Evolutionary conservation across 2,888 invertebrate genomes (phyloP).

Genomic region (Mylabris sibirica): DNA sequence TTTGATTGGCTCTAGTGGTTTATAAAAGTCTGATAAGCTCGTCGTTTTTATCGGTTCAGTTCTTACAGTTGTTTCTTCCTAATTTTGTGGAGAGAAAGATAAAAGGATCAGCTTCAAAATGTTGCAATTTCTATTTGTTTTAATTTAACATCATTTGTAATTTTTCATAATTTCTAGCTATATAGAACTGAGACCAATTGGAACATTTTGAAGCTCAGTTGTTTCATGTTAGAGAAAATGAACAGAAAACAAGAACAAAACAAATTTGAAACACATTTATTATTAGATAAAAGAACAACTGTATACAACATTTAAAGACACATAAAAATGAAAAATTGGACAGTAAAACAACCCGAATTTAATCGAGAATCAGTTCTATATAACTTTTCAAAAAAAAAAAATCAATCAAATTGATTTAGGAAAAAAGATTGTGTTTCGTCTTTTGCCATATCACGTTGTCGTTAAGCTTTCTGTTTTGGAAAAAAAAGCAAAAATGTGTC

Average conservation of each 20-base stretch:
- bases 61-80: conserved; percentile 16
- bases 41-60: conserved; percentile 13
- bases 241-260: conserved; percentile 39
- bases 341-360: conserved; percentile 37
- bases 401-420: conserved; percentile 18
- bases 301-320: conserved; percentile 41
- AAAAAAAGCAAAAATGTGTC: conserved; percentile 17
- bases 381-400: conserved; percentile 56
- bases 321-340: conserved; percentile 28
- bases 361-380: conserved; percentile 60
- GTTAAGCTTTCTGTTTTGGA: not conserved
- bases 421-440: conserved; percentile 15
- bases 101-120: conserved; percentile 56
- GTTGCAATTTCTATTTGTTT: conserved; percentile 48
- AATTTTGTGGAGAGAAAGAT: conserved; percentile 28
- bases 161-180: conserved; percentile 46
- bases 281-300: conserved; percentile 35
- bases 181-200: conserved; percentile 59
- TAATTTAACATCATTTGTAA: conserved; percentile 39
- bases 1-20: conserved; percentile 43
- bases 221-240: conserved; percentile 44
- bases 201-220: conserved; percentile 61
- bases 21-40: conserved; percentile 32
- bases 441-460: not conserved
- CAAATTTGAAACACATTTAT: conserved; percentile 45